phyloP scores from a whole-genome alignment of 2,113 vertebrate genomes.

The Ailurus styani region DNA sequence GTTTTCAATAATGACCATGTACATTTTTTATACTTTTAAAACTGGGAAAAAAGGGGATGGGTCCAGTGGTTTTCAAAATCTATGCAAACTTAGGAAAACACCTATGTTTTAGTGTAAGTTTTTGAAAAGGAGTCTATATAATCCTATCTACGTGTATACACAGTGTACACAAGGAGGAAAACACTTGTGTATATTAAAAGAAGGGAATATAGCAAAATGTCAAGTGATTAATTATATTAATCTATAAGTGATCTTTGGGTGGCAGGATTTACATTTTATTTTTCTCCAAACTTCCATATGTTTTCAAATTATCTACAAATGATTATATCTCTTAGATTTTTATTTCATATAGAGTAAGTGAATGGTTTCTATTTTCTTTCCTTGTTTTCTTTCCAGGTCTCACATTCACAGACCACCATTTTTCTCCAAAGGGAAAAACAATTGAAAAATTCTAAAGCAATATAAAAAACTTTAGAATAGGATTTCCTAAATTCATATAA shows the following conservation, averaged over 20 bases:
- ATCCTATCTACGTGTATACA: not conserved
- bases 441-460: not conserved
- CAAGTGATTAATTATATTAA: not conserved
- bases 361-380: not conserved
- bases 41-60: not conserved
- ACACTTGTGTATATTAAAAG: not conserved
- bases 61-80: conserved; percentile 1
- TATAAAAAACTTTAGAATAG: not conserved
- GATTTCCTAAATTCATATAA: conserved; percentile 10
- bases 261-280: not conserved
- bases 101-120: not conserved
- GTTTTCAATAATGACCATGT: not conserved
- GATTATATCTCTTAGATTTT: not conserved
- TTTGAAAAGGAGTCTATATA: not conserved
- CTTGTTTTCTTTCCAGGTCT: not conserved
- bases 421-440: not conserved
- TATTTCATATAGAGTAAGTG: not conserved
- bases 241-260: not conserved
- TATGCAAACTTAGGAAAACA: conserved; percentile 6
- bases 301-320: conserved; percentile 19
- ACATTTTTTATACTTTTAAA: not conserved
- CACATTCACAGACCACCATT: not conserved
- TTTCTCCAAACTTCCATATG: not conserved
- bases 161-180: not conserved
- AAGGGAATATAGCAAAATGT: not conserved